Evolutionary conservation across 2,113 vertebrate species (phyloP), one percentile per base, ranked within the genome.

Genomic region (Otocyon megalotis): DNA sequence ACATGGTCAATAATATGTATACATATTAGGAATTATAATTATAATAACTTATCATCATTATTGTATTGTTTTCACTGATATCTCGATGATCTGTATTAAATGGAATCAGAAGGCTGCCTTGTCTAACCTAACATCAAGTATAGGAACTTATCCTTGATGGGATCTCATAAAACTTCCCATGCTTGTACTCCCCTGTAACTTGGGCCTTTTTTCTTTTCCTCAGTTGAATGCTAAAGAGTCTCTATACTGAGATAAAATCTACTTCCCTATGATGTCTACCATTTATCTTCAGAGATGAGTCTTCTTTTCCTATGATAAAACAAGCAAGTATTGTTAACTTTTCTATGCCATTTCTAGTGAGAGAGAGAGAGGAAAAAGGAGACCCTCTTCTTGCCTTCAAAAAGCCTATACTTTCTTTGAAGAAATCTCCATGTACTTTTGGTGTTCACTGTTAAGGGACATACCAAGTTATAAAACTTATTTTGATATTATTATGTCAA

Each of bases 401-500:
- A 89, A 91, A 81, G 30, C 82, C 71, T 93, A 84, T 26, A 28
- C 86, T 85, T 35, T 85, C 43, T 93, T 87, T 90, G 35, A 94
- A 84, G 65, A 95, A 94, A 74, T 72, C 71, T 37, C 14, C 76
- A 93, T 54, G 85, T 54, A 80, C 32, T 92, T 83, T 58, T 96
- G 20, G 74, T 88, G 4, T 12, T 80, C 43, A 65, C 72, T 96
- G 50, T 93, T 89, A 86, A 84, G 32, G 76, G 17, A 86, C 22
- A 96, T 80, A 60, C 22, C 1, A 67, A 5, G 7, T 79, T 30
- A 87, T 54, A 58, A 85, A 88, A 88, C 15, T 50, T 80, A 60
- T 71, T 79, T 71, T 72, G 76, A 54, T 77, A 53, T 77, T 7
- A 69, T 17, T 17, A 80, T 77, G 7, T 77, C 56, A 48, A 85